Evolutionary conservation across 2,888 invertebrate species (phyloP), one percentile per base, ranked within the genome.

Genomic region (Sericinus montela): DNA sequence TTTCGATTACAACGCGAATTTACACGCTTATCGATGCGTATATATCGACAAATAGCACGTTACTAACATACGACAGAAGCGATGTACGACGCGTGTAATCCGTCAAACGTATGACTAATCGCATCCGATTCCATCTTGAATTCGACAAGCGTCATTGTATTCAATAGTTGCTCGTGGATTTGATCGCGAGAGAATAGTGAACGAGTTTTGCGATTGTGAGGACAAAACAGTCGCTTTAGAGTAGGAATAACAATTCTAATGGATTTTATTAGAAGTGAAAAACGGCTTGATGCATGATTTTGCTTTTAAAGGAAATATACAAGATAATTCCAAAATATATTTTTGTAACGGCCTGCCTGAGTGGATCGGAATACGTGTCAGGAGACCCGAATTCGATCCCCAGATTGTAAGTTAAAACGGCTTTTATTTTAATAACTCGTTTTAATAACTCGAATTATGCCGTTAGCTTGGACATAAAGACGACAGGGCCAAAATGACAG

Each of bases 221-320:
- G 43, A 44, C 48, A 49, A 49, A 49, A 49, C 48, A 49, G 39
- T 43, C 30, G 48, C 48, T 35, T 39, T 35, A 29, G 35, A 34
- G 34, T 49, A 49, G 39, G 48, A 49, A 49, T 49, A 49, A 49
- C 48, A 49, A 49, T 49, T 46, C 28, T 16, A 19, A 39, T 39
- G 23, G 39, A 35, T 25, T 38, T 25, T 38, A 8, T 28, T 32
- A 39, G 28, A 38, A 30, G 42, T 25, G 34, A 44, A 44, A 49
- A 49, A 35, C 48, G n/a, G 14, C 1, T 41, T 3, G 9, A 10
- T 25, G 7, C 3, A 6, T 1, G 19, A 19, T n/a, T n/a, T n/a
- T n/a, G n/a, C n/a, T n/a, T n/a, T n/a, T n/a, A n/a, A n/a, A n/a
- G n/a, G n/a, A n/a, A n/a, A n/a, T n/a, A n/a, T n/a, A n/a, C n/a